Base-by-base conservation (phyloP, 2,888 invertebrate species). In the Lymantria dispar region DNA sequence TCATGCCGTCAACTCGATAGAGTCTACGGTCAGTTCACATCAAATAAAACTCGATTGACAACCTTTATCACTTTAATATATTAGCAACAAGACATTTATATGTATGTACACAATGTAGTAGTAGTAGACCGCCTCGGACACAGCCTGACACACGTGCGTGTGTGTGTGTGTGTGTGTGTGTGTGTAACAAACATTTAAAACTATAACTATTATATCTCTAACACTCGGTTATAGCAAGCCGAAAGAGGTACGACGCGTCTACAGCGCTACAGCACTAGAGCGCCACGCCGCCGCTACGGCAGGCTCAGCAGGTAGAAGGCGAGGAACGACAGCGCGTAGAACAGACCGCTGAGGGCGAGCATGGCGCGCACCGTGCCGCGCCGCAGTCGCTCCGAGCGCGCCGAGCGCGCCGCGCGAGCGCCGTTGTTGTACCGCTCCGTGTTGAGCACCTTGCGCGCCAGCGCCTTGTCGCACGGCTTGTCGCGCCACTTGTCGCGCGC, bases 341-440 rank as follows among this genome's bases (percentile, higher is more conserved):
- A 63, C 56, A 80, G 60, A 13, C 80, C 78, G 76, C 92, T 92
- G 70, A 93, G 91, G 54, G 92, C 90, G 63, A 94, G 91, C 70
- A 94, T 71, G 85, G 92, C 88, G 60, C 91, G 91, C 76, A 92
- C 85, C 52, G 93, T 80, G 37, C 92, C 85, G 78, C 60, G 87
- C 54, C 51, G 54, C 42, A 42, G 42, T 40, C 52, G 44, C 50
- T 42, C 48, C 48, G 42, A 56, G 45, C 13, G 39, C 45, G 47
- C 49, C 38, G 29, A 12, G 29, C 22, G n/a, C 39, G 92, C 92
- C 70, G 14, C 9, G 92, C 92, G 51, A 92, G 92, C 76, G 48
- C 74, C 79, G 70, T 70, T 70, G 74, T 74, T 72, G 74, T 62
- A 74, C 52, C 79, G 81, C 74, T 74, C 80, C 68, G 78, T 70